phyloP scores from a whole-genome alignment of 1,140 invertebrate species.

The Ruditapes philippinarum region DNA sequence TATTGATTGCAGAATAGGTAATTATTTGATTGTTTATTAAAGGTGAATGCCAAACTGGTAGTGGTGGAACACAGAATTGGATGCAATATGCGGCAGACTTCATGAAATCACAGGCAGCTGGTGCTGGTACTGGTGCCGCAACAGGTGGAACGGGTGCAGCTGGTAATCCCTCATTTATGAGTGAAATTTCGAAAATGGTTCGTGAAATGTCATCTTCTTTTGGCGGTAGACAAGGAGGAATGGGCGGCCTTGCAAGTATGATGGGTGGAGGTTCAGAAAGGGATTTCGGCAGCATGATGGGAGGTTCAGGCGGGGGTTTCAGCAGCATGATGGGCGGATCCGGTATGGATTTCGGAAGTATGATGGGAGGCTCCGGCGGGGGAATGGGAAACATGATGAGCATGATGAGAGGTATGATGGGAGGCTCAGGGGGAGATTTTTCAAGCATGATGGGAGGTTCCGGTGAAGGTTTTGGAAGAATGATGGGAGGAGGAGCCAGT shows the following conservation, averaged over 20 bases:
- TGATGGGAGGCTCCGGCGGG: neutral
- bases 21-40: too few species aligned
- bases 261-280: neutral
- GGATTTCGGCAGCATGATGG: neutral
- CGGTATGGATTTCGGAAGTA: neutral
- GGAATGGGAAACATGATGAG: neutral
- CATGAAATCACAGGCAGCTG: neutral
- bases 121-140: neutral
- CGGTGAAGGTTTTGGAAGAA: neutral
- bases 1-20: too few species aligned
- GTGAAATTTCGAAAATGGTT: neutral
- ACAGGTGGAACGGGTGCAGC: neutral
- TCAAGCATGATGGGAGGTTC: neutral
- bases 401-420: neutral
- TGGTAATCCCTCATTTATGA: neutral
- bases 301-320: neutral
- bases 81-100: neutral
- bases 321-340: neutral
- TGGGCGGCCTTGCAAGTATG: neutral
- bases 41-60: neutral
- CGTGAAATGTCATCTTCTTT: neutral
- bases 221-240: neutral
- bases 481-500: neutral
- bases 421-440: neutral
- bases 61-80: neutral